Evolutionary conservation across 2,888 invertebrate species (phyloP), one percentile per base, ranked within the genome.

Genomic region (Syrista parreyssii): DNA sequence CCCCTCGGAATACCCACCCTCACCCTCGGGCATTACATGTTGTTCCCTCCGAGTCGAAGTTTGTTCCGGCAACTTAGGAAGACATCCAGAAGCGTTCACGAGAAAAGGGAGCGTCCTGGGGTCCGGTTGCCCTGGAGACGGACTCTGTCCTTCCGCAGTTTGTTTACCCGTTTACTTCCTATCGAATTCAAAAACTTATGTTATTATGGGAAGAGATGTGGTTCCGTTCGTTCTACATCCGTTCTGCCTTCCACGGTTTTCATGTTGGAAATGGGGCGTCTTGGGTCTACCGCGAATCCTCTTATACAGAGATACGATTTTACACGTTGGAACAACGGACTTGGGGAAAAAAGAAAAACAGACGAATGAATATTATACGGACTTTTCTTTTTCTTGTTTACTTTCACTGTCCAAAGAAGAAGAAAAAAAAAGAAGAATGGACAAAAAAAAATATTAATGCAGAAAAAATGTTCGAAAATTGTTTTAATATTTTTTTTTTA

Each of bases 81-180:
- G 87, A 85, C 87, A 87, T 87, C 85, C 83, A 86, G 87, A 87
- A 87, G 84, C 84, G 85, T 81, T 86, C 85, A 84, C 81, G 81
- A 81, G 79, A 82, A 82, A 80, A 77, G 75, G 82, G 79, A 82
- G 82, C 80, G 82, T 78, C 71, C 82, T 87, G 82, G 87, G 86
- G 88, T 86, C 85, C 83, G 86, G 88, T 88, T 87, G 87, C 88
- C 88, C 86, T 88, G 88, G 88, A 86, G 85, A 88, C 88, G 84
- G 78, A 84, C 85, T 85, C 86, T 82, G 82, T 85, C 82, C 83
- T 85, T 81, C 55, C 74, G 72, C 77, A 81, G 84, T 84, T 84
- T 84, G 83, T 84, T 86, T 82, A 84, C 83, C 82, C 84, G 82
- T 84, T 86, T 84, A 86, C 82, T 82, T 83, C 78, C 80, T 78